Conservation (phyloP, 1,140 invertebrate genomes). For the Ips nitidus region DNA sequence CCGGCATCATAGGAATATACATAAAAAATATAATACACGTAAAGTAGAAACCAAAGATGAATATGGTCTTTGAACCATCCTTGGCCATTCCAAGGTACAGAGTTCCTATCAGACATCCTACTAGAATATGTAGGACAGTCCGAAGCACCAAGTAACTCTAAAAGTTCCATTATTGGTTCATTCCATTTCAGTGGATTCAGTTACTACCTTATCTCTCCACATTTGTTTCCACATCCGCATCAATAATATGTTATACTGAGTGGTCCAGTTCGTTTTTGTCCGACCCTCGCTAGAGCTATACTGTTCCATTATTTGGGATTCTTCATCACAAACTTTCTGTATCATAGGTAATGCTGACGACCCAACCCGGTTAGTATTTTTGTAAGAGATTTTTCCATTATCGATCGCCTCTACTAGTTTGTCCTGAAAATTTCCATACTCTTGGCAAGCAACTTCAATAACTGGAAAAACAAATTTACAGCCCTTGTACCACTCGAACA, state of each 20-base stretch:
- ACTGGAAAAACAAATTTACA: constrained; percentile 57
- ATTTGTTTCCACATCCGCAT: constrained; percentile 71
- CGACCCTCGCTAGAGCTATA: constrained; percentile 14
- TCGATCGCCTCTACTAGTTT: constrained; percentile 57
- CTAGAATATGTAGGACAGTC: constrained; percentile 64
- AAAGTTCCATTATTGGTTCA: constrained; percentile 41
- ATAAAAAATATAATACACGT: constrained; percentile 74
- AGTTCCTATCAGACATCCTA: constrained; percentile 70
- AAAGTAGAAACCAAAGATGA: constrained; percentile 82
- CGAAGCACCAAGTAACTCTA: constrained; percentile 72
- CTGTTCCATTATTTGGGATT: constrained; percentile 19
- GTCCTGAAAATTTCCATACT: constrained; percentile 69
- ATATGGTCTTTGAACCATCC: constrained; percentile 76
- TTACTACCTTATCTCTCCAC: constrained; percentile 66
- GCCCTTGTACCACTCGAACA: background rate
- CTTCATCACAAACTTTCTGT: background rate
- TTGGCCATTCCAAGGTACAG: constrained; percentile 72
- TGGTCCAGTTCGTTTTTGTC: constrained; percentile 35
- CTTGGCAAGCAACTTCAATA: constrained; percentile 74
- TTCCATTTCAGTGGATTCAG: background rate
- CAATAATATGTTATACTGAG: constrained; percentile 67
- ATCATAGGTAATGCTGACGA: background rate
- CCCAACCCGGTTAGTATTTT: background rate
- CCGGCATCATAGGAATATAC: constrained; percentile 78
- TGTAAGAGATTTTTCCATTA: constrained; percentile 55